Percentiles rank a stretch among this genome's conserved stretches.
Evolutionary conservation across 2,888 invertebrate species (phyloP).

Genomic region (Cosmorhoe ocellata): DNA sequence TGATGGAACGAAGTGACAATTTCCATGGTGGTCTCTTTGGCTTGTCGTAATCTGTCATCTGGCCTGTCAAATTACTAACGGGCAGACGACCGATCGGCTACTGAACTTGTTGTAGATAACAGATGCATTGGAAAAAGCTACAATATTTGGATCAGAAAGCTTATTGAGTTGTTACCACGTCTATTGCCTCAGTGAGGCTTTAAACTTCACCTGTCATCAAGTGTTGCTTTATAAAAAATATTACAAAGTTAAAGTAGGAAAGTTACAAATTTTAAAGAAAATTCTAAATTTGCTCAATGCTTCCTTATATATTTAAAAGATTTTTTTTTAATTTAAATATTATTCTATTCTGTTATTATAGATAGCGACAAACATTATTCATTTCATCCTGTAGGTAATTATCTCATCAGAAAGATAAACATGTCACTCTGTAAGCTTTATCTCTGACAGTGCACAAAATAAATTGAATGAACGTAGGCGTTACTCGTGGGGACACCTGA

Average conservation of each 20-base stretch:
- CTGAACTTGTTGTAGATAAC: slow-evolving; percentile 80
- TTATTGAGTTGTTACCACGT: slow-evolving; percentile 12
- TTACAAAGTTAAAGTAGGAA: background rate
- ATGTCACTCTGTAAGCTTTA: slow-evolving; percentile 31
- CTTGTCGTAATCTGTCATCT: slow-evolving; percentile 80
- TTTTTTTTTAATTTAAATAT: no score
- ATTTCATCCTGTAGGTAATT: background rate
- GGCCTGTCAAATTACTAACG: slow-evolving; percentile 83
- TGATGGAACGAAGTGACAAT: slow-evolving; percentile 66
- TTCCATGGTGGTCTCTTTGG: slow-evolving; percentile 73
- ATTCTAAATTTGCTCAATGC: no score
- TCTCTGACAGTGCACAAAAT: slow-evolving; percentile 66
- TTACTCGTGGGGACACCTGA: slow-evolving; percentile 66
- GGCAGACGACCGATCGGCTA: slow-evolving; percentile 80
- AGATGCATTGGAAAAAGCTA: slow-evolving; percentile 60
- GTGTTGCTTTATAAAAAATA: no score
- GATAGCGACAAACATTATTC: no score
- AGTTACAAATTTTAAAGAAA: no score
- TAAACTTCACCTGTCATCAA: no score
- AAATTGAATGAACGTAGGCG: slow-evolving; percentile 75
- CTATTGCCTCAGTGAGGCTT: slow-evolving; percentile 33
- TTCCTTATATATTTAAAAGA: no score
- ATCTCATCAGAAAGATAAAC: background rate
- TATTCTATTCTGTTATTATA: no score
- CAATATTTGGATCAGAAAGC: slow-evolving; percentile 33